Evolutionary conservation across 2,113 vertebrate genomes (phyloP), one percentile per base, ranked within the genome.

Genomic region (Seriola quinqueradiata): DNA sequence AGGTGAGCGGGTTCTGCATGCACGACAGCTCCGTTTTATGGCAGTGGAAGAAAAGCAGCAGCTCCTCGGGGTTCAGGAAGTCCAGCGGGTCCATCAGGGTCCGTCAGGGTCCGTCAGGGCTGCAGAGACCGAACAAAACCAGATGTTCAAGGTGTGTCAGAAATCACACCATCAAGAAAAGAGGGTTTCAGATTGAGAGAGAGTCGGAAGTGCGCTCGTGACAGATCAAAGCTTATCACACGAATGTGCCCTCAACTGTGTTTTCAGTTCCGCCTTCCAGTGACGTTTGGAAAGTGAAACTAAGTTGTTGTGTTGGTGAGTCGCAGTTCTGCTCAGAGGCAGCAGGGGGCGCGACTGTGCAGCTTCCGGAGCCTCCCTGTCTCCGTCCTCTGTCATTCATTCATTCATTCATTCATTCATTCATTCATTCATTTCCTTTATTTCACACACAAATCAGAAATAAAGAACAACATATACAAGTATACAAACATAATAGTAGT

Each of bases 1-100:
- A 92, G 0, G 4, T 88, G 2, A 48, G 13, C 14, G 95, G 95
- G 2, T 90, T 63, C 0, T 94, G 82, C 42, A 95, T 89, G 59
- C 76, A 87, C 5, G 94, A 94, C 58, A 96, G 59, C 8, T 92
- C 92, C 0, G 93, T 95, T 77, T 93, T 95, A 0, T 85, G 74
- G 3, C 70, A 28, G 57, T 21, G 93, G 28, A 96, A 84, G 23
- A 95, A 93, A 0, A 0, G 16, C 21, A 81, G 59, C 38, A 95
- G 76, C 1, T 93, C 23, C 0, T 87, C 8, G 0, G 77, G 0
- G 0, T 87, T 71, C 8, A 91, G n/a, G 63, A 89, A 92, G 0
- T 93, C 77, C 77, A 94, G 16, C 5, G 67, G 86, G 4, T 95
- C 89, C 91, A 19, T 71, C 36, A 1, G 11, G 34, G 34, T 36